phyloP scores from a whole-genome alignment of 2,113 vertebrate genomes.

The Dromaius novaehollandiae region DNA sequence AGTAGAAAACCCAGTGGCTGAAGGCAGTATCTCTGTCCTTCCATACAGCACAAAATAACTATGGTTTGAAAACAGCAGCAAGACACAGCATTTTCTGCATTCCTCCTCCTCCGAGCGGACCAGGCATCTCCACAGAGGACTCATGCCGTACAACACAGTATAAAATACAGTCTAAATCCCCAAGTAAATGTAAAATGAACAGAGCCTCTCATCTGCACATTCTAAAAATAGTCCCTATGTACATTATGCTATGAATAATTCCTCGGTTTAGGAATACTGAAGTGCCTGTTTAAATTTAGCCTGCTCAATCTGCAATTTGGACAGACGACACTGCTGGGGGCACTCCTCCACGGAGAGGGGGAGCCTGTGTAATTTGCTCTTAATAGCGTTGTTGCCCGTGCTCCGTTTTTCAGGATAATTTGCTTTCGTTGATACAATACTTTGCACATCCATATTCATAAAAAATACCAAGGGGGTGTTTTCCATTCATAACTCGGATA shows the following conservation, averaged over 20 bases:
- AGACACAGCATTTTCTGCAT: background rate
- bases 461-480: background rate
- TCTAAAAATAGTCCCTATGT: slow-evolving; percentile 30
- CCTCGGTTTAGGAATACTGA: background rate
- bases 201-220: background rate
- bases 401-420: background rate
- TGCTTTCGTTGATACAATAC: background rate
- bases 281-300: background rate
- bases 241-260: slow-evolving; percentile 55
- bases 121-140: background rate
- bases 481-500: background rate
- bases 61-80: background rate
- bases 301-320: background rate
- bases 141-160: background rate
- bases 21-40: background rate
- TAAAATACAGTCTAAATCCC: background rate
- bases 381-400: background rate
- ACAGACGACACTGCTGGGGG: background rate
- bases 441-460: background rate
- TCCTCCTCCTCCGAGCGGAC: background rate
- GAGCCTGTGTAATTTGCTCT: background rate
- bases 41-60: background rate
- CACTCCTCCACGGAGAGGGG: background rate
- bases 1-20: background rate
- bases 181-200: slow-evolving; percentile 19